Conservation (phyloP, 2,113 vertebrate species). For the Poecile atricapillus region DNA sequence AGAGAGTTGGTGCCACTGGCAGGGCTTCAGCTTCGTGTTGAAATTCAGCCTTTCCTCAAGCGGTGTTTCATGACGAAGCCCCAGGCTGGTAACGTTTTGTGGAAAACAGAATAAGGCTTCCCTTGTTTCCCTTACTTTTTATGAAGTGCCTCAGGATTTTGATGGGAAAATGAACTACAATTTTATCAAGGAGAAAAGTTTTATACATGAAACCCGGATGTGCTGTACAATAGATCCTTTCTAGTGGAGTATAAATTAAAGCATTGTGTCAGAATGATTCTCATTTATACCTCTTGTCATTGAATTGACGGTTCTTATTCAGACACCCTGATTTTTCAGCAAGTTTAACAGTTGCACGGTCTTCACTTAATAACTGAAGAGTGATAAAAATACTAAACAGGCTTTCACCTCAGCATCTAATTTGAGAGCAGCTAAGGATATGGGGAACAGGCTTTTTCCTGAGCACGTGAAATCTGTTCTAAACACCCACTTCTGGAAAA, state of each 20-base stretch:
- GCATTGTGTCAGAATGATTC: background rate
- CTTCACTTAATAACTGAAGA: background rate
- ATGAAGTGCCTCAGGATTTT: slow-evolving; percentile 49
- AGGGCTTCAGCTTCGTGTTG: background rate
- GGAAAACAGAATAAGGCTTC: slow-evolving; percentile 45
- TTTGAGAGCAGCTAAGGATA: background rate
- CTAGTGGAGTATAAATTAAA: slow-evolving; percentile 14
- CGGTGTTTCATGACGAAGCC: background rate
- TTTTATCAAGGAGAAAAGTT: slow-evolving; percentile 46
- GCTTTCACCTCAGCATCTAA: background rate
- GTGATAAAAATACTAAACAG: background rate
- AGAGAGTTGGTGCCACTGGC: background rate
- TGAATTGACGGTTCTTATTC: background rate
- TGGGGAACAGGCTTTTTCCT: background rate
- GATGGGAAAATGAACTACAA: slow-evolving; percentile 32
- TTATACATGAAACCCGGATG: background rate
- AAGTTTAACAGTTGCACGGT: background rate
- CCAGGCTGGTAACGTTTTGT: background rate
- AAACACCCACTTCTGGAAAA: background rate
- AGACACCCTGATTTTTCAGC: background rate
- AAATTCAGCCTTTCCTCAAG: slow-evolving; percentile 35
- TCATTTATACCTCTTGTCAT: slow-evolving; percentile 9
- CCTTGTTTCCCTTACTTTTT: slow-evolving; percentile 42
- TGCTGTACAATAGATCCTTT: slow-evolving; percentile 23
- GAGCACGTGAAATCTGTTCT: background rate